Conservation (phyloP, 1,140 invertebrate genomes). For the Lordiphosa stackelbergi region DNA sequence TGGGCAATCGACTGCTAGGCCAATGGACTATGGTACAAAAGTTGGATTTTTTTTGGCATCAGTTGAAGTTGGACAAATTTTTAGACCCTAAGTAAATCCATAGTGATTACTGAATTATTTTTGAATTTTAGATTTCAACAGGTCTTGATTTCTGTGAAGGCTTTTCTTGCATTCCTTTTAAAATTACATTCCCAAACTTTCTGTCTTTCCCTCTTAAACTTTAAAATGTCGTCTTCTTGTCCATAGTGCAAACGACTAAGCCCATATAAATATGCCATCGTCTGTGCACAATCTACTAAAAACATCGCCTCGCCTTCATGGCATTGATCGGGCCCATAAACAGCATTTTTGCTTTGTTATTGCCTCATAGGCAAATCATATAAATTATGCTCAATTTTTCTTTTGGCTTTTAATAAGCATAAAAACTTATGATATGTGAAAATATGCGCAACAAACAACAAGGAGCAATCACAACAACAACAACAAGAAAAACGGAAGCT, state of each 20-base stretch:
- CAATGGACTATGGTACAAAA: slow-evolving; percentile 3
- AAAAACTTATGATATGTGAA: slow-evolving; percentile 75
- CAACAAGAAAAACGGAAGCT: slow-evolving; percentile 4
- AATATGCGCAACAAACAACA: slow-evolving; percentile 71
- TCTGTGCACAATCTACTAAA: slow-evolving; percentile 57
- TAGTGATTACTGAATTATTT: no score
- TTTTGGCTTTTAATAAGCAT: slow-evolving; percentile 72
- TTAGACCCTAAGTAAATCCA: no score
- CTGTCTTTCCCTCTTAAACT: no score
- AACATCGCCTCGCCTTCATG: slow-evolving; percentile 45
- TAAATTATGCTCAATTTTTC: slow-evolving; percentile 72
- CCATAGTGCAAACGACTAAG: slow-evolving; percentile 17
- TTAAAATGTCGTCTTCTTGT: no score
- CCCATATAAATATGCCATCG: slow-evolving; percentile 60
- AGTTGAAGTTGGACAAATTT: no score
- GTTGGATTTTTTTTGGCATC: no score
- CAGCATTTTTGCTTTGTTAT: slow-evolving; percentile 67
- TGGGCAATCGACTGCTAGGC: slow-evolving; percentile 50
- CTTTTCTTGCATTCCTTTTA: no score
- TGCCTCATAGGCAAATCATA: slow-evolving; percentile 73
- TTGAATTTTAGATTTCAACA: no score
- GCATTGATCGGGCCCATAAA: slow-evolving; percentile 69
- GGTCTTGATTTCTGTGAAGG: no score
- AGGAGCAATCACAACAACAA: slow-evolving; percentile 19
- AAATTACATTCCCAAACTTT: no score